phyloP scores from a whole-genome alignment of 1,140 invertebrate genomes.

The Panagrolaimus sp. region DNA sequence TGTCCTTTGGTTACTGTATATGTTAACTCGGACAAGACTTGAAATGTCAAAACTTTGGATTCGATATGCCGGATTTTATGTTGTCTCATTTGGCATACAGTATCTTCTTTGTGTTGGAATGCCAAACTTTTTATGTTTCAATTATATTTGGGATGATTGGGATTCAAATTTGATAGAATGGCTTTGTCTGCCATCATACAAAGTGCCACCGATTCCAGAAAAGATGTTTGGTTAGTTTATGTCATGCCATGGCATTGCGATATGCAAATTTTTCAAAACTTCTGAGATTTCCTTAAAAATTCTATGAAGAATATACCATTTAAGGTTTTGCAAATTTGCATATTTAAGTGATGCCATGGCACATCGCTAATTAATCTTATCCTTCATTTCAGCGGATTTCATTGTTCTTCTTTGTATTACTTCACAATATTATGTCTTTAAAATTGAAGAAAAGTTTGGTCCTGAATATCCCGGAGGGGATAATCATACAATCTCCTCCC shows the following conservation, averaged over 20 bases:
- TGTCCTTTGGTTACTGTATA: slow-evolving; percentile 72
- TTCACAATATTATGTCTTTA: slow-evolving; percentile 80
- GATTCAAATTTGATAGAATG: slow-evolving; percentile 72
- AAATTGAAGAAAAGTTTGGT: slow-evolving; percentile 68
- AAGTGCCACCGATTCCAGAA: slow-evolving; percentile 70
- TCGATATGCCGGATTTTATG: slow-evolving; percentile 74
- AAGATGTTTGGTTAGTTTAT: slow-evolving; percentile 76
- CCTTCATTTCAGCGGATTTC: slow-evolving; percentile 70
- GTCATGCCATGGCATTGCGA: no score
- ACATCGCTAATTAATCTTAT: no score
- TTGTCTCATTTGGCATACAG: slow-evolving; percentile 75
- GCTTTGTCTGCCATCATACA: slow-evolving; percentile 79
- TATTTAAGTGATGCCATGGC: no score
- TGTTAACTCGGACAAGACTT: slow-evolving; percentile 71
- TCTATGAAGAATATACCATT: no score
- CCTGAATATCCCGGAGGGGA: slow-evolving; percentile 72
- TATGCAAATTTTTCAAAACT: no score
- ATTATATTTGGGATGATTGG: slow-evolving; percentile 71
- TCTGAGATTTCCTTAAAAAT: no score
- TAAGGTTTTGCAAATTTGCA: no score
- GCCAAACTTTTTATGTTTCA: slow-evolving; percentile 67
- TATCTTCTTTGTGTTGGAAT: slow-evolving; percentile 80
- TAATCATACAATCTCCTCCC: slow-evolving; percentile 20
- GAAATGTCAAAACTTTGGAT: slow-evolving; percentile 74
- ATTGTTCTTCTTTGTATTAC: slow-evolving; percentile 78